Base-by-base conservation (phyloP, 2,113 vertebrate species). In the Chauna torquata region DNA sequence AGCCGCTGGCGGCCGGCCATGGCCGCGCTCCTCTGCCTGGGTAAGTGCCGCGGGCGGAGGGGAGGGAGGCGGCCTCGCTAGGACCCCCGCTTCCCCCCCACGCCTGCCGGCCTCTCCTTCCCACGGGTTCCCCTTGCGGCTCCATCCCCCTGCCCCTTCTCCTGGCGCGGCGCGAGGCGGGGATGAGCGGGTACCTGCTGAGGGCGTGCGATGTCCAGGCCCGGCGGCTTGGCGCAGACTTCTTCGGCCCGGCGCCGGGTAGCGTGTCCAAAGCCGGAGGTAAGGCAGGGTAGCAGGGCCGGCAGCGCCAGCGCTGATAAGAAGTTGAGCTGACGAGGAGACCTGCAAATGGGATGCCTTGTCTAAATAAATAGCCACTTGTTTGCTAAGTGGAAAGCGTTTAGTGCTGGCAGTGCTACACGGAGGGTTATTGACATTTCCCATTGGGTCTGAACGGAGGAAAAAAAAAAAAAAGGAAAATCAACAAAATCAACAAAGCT, bases 31-130 rank as follows among this genome's bases (percentile, higher is more conserved):
- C 72, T 98, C 72, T 24, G 97, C 52, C 47, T 94, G 34, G 98
- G 98, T 98, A 90, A 98, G 98, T 96, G 66, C 57, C 12, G 27
- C 15, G 79, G 72, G 57, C 34, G 45, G 28, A 6, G 15, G 50
- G 50, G 19, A 8, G 68, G 55, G 57, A 40, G 19, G 44, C 22
- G 6, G n/a, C 50, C 24, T 12, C 12, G 36, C 36, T 71, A 3
- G 32, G 42, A 57, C 38, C 3, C 34, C 11, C 12, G 17, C 38
- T 6, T n/a, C 22, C 6, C 30, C 44, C 65, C 24, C 24, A 11
- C 3, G 3, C 22, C 49, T 18, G 61, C 25, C 0, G 54, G 28
- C 44, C 34, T 47, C 27, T 36, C 27, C n/a, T 12, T 34, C 34
- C 25, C 2, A 2, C 6, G 45, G 18, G 28, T 17, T 20, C 25